phyloP scores from a whole-genome alignment of 2,888 invertebrate species.

The Plebejus anna region DNA sequence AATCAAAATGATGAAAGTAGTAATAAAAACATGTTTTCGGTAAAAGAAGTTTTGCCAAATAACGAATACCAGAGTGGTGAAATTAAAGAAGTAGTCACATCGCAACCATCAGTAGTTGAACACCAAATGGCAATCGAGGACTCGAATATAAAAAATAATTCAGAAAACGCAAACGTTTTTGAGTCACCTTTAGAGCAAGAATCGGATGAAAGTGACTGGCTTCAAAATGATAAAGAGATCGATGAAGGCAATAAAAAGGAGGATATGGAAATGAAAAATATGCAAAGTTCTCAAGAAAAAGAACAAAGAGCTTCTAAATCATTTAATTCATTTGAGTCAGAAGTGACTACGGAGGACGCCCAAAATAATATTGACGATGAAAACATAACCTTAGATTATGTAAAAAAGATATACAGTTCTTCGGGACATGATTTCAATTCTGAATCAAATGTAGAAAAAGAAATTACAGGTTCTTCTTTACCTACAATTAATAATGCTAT shows the following conservation, averaged over 20 bases:
- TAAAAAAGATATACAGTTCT: constrained; percentile 37
- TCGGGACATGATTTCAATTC: constrained; percentile 25
- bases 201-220: constrained; percentile 54
- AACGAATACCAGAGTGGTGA: constrained; percentile 32
- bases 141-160: constrained; percentile 53
- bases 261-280: constrained; percentile 36
- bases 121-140: constrained; percentile 51
- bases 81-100: constrained; percentile 41
- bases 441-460: constrained; percentile 31
- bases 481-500: not conserved
- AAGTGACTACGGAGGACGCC: constrained; percentile 42
- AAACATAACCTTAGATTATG: constrained; percentile 44
- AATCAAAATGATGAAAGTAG: constrained; percentile 34
- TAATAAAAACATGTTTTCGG: not conserved
- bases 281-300: constrained; percentile 43
- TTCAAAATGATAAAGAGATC: constrained; percentile 44
- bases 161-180: constrained; percentile 40
- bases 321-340: constrained; percentile 45
- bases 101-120: constrained; percentile 49
- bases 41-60: constrained; percentile 27
- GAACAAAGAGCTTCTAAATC: constrained; percentile 56
- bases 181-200: constrained; percentile 35
- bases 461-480: constrained; percentile 19
- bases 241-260: constrained; percentile 27
- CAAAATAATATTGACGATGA: constrained; percentile 40